Conservation (phyloP, 2,113 vertebrate genomes). For the Seriola quinqueradiata region DNA sequence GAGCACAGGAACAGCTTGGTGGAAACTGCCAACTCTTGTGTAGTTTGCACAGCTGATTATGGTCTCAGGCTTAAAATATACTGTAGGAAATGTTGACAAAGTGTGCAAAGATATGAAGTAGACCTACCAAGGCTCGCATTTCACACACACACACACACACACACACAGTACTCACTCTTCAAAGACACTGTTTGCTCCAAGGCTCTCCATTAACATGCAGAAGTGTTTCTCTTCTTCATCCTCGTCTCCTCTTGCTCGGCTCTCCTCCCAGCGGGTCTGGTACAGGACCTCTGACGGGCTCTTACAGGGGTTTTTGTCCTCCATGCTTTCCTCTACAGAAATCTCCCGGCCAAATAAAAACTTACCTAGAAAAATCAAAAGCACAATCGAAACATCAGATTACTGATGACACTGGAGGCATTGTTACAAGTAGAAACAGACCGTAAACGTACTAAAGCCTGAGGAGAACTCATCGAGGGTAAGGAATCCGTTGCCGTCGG, state of each 20-base stretch:
- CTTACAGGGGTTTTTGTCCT: slow-evolving; percentile 29
- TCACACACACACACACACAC: neutral
- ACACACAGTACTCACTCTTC: slow-evolving; percentile 89
- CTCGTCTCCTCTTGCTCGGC: slow-evolving; percentile 47
- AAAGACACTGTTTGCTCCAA: slow-evolving; percentile 89
- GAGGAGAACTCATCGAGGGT: slow-evolving; percentile 91
- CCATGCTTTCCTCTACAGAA: slow-evolving; percentile 52
- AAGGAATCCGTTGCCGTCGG: slow-evolving; percentile 91
- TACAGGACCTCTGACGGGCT: slow-evolving; percentile 78
- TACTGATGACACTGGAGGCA: neutral
- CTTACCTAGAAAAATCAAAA: slow-evolving; percentile 79
- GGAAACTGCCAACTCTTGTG: neutral
- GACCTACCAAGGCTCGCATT: neutral
- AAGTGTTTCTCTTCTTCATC: slow-evolving; percentile 91
- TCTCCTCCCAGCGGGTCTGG: slow-evolving; percentile 78
- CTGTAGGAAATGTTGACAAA: slow-evolving; percentile 4
- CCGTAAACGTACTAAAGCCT: slow-evolving; percentile 90
- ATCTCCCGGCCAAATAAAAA: slow-evolving; percentile 85
- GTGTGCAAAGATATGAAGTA: slow-evolving; percentile 22
- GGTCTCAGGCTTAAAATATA: slow-evolving; percentile 28
- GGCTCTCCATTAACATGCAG: slow-evolving; percentile 88
- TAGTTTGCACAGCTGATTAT: slow-evolving; percentile 50
- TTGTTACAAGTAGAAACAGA: slow-evolving; percentile 6
- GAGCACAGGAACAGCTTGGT: neutral
- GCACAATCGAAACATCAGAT: neutral